phyloP scores from a whole-genome alignment of 2,888 invertebrate species.

The Buathra laborator region DNA sequence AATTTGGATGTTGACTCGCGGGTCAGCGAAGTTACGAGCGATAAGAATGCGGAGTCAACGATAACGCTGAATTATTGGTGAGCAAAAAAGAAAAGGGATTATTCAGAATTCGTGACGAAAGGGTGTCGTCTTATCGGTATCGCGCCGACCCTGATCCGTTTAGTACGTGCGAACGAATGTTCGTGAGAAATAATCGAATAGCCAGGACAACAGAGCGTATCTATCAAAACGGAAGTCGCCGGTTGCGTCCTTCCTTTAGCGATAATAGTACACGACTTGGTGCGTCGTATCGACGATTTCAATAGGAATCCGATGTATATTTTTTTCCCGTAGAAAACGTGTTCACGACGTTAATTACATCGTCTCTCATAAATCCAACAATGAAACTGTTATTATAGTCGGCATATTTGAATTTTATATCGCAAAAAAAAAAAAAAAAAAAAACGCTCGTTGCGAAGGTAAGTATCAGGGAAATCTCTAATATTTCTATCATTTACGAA shows the following conservation, averaged over 20 bases:
- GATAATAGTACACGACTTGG: not conserved
- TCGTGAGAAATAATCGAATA: not conserved
- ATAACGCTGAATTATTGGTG: not conserved
- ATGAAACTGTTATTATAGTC: too few relatives aligned
- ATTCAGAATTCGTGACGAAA: not conserved
- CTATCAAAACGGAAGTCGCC: slow-evolving; percentile 34
- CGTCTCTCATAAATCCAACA: too few relatives aligned
- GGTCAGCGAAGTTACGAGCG: not conserved
- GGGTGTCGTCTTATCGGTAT: slow-evolving; percentile 33
- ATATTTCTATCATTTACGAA: too few relatives aligned
- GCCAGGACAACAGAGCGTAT: slow-evolving; percentile 1
- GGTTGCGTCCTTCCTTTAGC: not conserved
- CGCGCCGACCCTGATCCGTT: slow-evolving; percentile 55
- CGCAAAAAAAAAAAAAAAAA: too few relatives aligned
- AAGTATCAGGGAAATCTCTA: too few relatives aligned
- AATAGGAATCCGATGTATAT: not conserved
- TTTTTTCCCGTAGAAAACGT: not conserved
- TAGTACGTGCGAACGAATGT: not conserved
- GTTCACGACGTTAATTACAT: too few relatives aligned
- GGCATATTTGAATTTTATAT: too few relatives aligned
- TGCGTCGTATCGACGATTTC: not conserved
- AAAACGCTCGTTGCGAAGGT: too few relatives aligned
- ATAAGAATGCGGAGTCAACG: slow-evolving; percentile 8
- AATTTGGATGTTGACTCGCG: slow-evolving; percentile 11
- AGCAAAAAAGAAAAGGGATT: not conserved